Conservation (phyloP, 2,888 invertebrate species). For the Andrena marginata region DNA sequence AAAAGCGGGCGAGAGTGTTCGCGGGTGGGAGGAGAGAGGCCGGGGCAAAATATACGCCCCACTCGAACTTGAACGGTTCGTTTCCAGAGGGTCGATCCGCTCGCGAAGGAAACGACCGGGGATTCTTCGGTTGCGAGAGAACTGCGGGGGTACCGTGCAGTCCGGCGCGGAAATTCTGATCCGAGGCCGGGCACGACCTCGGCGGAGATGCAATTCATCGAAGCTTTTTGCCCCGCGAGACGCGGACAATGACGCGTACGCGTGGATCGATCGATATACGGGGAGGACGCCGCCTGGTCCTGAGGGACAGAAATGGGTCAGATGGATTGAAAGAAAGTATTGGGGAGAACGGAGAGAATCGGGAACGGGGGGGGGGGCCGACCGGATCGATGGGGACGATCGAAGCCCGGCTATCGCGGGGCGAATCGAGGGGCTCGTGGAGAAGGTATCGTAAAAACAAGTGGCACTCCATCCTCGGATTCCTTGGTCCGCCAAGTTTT, state of each 20-base stretch:
- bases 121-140: no score
- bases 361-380: neutral
- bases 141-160: no score
- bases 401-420: slow-evolving; percentile 4
- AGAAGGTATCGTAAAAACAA: slow-evolving; percentile 28
- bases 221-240: neutral
- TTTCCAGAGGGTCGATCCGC: no score
- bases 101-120: no score
- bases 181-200: no score
- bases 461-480: slow-evolving; percentile 28
- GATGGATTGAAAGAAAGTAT: neutral
- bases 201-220: neutral
- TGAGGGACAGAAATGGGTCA: neutral
- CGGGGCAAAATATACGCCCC: slow-evolving; percentile 20
- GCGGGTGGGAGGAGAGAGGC: neutral
- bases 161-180: no score
- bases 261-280: slow-evolving; percentile 39
- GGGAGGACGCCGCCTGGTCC: neutral
- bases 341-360: neutral
- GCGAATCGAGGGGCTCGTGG: slow-evolving; percentile 9
- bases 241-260: slow-evolving; percentile 29
- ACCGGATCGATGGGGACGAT: slow-evolving; percentile 6
- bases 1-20: slow-evolving; percentile 4
- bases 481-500: slow-evolving; percentile 29
- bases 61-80: neutral